These are phyloP conservation scores for Alouatta palliata DNA, from an alignment of 2,113 vertebrate species.

Conservation along the genomic window DNA sequence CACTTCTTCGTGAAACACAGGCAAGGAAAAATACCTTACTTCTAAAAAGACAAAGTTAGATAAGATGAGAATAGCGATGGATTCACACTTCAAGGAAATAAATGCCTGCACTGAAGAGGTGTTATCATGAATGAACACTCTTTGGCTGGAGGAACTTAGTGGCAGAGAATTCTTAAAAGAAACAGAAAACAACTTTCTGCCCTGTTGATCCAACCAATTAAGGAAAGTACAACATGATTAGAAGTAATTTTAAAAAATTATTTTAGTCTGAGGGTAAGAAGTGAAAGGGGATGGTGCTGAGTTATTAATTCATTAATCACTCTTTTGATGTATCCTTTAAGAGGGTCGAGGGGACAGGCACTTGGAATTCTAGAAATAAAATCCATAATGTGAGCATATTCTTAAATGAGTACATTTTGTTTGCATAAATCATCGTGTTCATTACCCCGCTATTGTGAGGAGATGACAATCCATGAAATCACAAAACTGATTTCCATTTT, in stretches of 20 bases:
- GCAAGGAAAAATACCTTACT: not conserved
- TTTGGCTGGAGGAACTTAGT: constrained; percentile 11
- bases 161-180: constrained; percentile 35
- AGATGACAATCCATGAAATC: constrained; percentile 41
- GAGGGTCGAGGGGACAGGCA: not conserved
- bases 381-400: constrained; percentile 43
- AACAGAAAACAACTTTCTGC: not conserved
- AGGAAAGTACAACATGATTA: not conserved
- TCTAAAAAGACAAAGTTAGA: constrained; percentile 8
- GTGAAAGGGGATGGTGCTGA: not conserved
- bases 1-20: not conserved
- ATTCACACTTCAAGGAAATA: not conserved
- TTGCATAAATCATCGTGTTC: constrained; percentile 59
- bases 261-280: constrained; percentile 22
- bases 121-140: not conserved
- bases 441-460: not conserved
- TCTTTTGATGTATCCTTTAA: not conserved
- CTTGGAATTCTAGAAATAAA: constrained; percentile 41
- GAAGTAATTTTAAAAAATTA: constrained; percentile 28
- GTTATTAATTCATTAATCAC: not conserved
- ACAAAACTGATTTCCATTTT: constrained; percentile 50
- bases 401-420: not conserved
- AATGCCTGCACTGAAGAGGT: constrained; percentile 6
- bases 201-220: not conserved
- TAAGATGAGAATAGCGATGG: not conserved